Conservation (phyloP, 2,888 invertebrate species). For the Dendrolimus houi region DNA sequence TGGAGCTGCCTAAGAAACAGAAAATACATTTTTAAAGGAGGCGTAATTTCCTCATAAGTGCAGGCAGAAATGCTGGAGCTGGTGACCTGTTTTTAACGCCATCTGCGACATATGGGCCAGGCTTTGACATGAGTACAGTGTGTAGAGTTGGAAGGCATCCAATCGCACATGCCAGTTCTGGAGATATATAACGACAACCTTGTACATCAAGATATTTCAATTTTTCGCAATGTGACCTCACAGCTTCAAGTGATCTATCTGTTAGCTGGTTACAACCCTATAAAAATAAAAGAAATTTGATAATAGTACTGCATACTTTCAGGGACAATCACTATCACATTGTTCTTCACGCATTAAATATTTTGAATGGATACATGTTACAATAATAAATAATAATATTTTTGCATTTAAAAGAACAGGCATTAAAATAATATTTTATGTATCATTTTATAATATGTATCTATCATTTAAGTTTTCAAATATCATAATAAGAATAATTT, state of each 20-base stretch:
- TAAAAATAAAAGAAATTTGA: slow-evolving; percentile 17
- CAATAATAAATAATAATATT: too few relatives aligned
- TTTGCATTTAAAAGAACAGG: too few relatives aligned
- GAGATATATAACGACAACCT: slow-evolving; percentile 66
- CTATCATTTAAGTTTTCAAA: too few relatives aligned
- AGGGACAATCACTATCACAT: too few relatives aligned
- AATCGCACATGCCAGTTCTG: slow-evolving; percentile 59
- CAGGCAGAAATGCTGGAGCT: slow-evolving; percentile 54
- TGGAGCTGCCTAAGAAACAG: too few relatives aligned
- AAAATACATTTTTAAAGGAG: slow-evolving; percentile 29
- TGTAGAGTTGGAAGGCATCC: slow-evolving; percentile 52
- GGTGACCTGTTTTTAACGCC: slow-evolving; percentile 51
- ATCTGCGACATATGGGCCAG: slow-evolving; percentile 59
- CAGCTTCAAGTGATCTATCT: slow-evolving; percentile 69
- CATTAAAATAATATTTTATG: too few relatives aligned
- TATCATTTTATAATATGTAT: too few relatives aligned
- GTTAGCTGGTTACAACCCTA: slow-evolving; percentile 79
- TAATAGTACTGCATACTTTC: too few relatives aligned
- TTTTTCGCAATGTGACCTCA: slow-evolving; percentile 63
- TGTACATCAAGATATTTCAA: slow-evolving; percentile 77
- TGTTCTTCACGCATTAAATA: too few relatives aligned
- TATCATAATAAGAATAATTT: too few relatives aligned
- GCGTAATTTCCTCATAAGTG: slow-evolving; percentile 54
- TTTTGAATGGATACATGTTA: too few relatives aligned
- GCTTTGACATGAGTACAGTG: slow-evolving; percentile 64